Evolutionary conservation across 2,888 invertebrate genomes (phyloP).

Genomic region (Cataglyphis rosenhaueri): DNA sequence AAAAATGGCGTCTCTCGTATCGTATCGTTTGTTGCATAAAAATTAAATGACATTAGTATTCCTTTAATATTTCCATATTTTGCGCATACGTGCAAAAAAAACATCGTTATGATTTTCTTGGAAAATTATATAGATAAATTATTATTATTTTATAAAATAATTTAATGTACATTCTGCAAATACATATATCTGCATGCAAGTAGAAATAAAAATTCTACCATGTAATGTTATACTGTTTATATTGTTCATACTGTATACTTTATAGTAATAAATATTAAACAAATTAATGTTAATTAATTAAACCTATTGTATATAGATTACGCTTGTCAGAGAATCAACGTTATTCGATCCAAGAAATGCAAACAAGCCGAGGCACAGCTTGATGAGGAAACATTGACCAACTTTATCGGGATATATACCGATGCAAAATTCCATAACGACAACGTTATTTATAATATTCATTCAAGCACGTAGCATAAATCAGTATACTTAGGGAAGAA

Average conservation of each 20-base stretch:
- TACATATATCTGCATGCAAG: not conserved
- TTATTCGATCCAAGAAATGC: constrained; percentile 1
- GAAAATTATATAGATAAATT: not conserved
- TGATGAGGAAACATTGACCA: constrained; percentile 11
- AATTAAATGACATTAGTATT: not conserved
- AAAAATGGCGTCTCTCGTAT: constrained; percentile 66
- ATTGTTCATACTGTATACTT: not conserved
- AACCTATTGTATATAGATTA: not conserved
- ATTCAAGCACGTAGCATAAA: constrained; percentile 7
- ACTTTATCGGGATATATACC: constrained; percentile 16
- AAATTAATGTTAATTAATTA: not conserved
- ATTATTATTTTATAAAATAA: not conserved
- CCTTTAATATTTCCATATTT: not conserved
- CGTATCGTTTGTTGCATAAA: not conserved
- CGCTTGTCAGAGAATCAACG: not conserved
- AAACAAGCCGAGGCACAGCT: constrained; percentile 8
- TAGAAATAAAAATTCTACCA: not conserved
- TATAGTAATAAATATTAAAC: not conserved
- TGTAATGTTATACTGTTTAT: not conserved
- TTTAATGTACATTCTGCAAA: not conserved
- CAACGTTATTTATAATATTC: constrained; percentile 15
- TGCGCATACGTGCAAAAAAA: not conserved
- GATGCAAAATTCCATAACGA: not conserved
- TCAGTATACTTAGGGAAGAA: constrained; percentile 30
- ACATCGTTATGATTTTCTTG: not conserved